These are phyloP conservation scores for Montipora cactus DNA, from an alignment of 64 coral and sea anemone genomes.

Conservation along the genomic window DNA sequence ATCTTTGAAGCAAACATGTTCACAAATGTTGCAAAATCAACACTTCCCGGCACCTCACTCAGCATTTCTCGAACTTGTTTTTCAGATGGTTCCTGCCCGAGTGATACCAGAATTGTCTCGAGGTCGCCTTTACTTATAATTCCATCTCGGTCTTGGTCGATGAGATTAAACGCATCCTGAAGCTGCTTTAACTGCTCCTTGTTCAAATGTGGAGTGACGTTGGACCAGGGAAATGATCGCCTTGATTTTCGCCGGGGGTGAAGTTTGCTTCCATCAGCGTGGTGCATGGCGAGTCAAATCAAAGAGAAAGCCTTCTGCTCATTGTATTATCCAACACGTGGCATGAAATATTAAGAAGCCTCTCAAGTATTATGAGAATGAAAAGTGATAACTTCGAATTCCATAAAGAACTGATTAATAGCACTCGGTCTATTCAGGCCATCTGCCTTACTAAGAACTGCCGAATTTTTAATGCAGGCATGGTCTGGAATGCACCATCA, in stretches of 20 bases:
- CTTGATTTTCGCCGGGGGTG: slow-evolving; percentile 1
- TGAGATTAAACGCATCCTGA: slow-evolving; percentile 63
- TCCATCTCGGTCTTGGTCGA: slow-evolving; percentile 74
- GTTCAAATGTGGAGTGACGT: neutral
- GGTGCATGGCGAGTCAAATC: slow-evolving; percentile 4
- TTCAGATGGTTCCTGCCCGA: slow-evolving; percentile 72
- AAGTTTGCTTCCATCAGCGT: slow-evolving; percentile 9
- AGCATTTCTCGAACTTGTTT: slow-evolving; percentile 69
- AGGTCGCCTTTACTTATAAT: slow-evolving; percentile 70
- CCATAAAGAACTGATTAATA: neutral
- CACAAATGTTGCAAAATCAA: slow-evolving; percentile 66
- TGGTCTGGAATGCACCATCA: no score
- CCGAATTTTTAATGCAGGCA: neutral
- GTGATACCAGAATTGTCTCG: slow-evolving; percentile 49
- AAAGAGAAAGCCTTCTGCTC: neutral
- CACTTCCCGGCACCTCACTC: slow-evolving; percentile 34
- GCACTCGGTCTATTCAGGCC: neutral
- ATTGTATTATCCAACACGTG: slow-evolving; percentile 9
- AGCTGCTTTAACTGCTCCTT: slow-evolving; percentile 49
- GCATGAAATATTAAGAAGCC: slow-evolving; percentile 24
- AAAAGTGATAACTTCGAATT: neutral
- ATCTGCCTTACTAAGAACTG: slow-evolving; percentile 25
- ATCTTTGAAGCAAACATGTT: slow-evolving; percentile 71
- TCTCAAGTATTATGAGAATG: neutral
- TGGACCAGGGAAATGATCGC: neutral